Evolutionary conservation across 2,113 vertebrate genomes (phyloP), one percentile per base, ranked within the genome.

Genomic region (Corvus moneduloides): DNA sequence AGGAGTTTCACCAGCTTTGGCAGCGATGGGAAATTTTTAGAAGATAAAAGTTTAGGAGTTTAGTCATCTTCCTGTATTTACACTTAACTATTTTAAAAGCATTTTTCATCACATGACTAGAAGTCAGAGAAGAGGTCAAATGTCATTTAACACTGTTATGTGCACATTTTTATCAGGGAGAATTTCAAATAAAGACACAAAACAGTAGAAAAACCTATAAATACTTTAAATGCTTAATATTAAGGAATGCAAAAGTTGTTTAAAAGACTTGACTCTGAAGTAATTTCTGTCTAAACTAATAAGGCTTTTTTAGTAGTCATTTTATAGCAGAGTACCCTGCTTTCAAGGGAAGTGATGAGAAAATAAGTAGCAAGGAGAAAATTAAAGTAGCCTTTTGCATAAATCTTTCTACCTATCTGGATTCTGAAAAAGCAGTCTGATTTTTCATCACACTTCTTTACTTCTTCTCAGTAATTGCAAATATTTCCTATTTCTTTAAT

Each of bases 41-140:
- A 91, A 96, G 92, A 95, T 83, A 91, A 91, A 96, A 82, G 74
- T 87, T 94, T 85, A 85, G 41, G 63, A 89, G 67, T 96, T 96
- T 95, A 97, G 91, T 97, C 95, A 91, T 89, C 93, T 95, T 97
- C 91, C 95, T 96, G 90, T 95, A 96, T 90, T 88, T 93, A 93
- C 72, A 93, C 81, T 95, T 83, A 93, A 93, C 69, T 92, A 88
- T 90, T 97, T 88, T 86, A 94, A 93, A 86, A 95, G 84, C 78
- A 86, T 93, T 93, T 94, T 94, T 95, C 83, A 91, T 87, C 84
- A 95, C 68, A 24, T 76, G 81, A 59, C 76, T 81, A 59, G 63
- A 73, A 87, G 88, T 94, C 93, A 95, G 67, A 87, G 75, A 84
- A 92, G 74, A 94, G 92, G 84, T 96, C 87, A 84, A 67, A 95